Evolutionary conservation across 2,113 vertebrate species (phyloP).

Genomic region (Tachycineta bicolor): DNA sequence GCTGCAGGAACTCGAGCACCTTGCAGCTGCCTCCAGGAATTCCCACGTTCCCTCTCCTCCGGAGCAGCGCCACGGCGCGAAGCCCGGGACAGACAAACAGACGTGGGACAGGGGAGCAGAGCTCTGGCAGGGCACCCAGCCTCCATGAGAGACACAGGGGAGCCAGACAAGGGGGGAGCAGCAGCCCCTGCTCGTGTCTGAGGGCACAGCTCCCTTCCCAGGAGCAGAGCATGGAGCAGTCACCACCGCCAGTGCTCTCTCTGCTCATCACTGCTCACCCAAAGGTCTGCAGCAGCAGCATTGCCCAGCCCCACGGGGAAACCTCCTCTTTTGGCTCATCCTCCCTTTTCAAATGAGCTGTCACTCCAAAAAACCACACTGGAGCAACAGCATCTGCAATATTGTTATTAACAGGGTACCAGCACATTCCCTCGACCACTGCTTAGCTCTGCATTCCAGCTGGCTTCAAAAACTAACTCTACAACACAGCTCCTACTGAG

Average conservation of each 20-base stretch:
- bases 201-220: not conserved
- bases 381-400: not conserved
- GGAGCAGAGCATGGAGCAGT: not conserved
- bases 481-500: not conserved
- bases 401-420: not conserved
- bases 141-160: accelerated
- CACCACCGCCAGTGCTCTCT: not conserved
- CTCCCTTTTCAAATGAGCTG: not conserved
- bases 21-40: not conserved
- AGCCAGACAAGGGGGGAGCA: not conserved
- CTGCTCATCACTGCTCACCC: not conserved
- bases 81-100: not conserved
- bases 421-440: not conserved
- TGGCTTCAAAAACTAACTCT: not conserved
- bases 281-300: not conserved
- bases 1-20: not conserved
- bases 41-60: not conserved
- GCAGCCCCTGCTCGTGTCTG: not conserved
- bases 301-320: not conserved
- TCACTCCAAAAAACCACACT: not conserved
- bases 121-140: not conserved
- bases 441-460: not conserved
- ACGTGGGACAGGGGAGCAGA: not conserved
- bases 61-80: accelerated
- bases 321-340: not conserved